phyloP scores from a whole-genome alignment of 2,113 vertebrate genomes.

The Tapirus terrestris region DNA sequence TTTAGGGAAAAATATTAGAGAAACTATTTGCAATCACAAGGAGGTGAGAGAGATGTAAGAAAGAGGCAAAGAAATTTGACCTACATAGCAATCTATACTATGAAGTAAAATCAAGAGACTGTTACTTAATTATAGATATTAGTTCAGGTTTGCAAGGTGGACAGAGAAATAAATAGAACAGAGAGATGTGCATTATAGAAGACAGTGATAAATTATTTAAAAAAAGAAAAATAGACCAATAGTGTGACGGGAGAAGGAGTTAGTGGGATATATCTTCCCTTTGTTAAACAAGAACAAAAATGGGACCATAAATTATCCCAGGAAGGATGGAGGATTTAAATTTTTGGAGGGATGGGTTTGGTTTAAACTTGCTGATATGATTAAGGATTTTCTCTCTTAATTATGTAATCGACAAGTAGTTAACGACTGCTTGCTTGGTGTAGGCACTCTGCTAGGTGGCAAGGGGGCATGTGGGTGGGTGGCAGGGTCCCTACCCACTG shows the following conservation, averaged over 20 bases:
- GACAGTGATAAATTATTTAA: neutral
- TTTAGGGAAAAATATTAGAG: neutral
- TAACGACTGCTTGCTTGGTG: neutral
- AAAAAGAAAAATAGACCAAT: neutral
- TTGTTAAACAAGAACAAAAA: neutral
- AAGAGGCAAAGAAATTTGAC: neutral
- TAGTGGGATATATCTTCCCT: neutral
- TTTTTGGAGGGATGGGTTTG: neutral
- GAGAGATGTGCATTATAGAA: neutral
- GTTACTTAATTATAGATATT: neutral
- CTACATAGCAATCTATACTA: neutral
- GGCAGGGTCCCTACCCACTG: too few relatives aligned
- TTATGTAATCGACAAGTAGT: neutral
- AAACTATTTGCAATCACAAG: neutral
- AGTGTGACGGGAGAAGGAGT: neutral
- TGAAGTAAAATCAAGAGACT: neutral
- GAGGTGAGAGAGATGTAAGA: neutral
- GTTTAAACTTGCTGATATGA: neutral
- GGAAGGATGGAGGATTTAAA: neutral
- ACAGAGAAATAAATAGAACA: neutral
- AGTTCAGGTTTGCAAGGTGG: conserved; percentile 11
- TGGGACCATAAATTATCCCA: neutral
- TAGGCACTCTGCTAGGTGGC: neutral
- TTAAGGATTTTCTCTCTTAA: neutral
- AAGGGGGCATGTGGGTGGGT: neutral